A percentile compares a stretch with the other conserved stretches of the same genome.
Conservation (phyloP, 2,888 invertebrate species). For the Plagodis dolabraria region DNA sequence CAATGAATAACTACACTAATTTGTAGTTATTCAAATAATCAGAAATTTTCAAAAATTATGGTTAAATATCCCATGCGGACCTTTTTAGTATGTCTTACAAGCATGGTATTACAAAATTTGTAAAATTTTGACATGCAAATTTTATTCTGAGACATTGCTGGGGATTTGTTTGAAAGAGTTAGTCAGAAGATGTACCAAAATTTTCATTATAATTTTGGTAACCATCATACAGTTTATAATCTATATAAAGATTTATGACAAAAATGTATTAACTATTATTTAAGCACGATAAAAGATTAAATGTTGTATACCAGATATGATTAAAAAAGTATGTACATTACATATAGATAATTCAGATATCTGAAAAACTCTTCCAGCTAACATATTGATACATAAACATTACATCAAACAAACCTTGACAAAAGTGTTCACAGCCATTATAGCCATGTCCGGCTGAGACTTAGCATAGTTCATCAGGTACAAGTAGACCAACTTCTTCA, state of each 20-base stretch:
- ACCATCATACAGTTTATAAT: no score
- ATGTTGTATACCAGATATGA: no score
- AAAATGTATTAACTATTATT: no score
- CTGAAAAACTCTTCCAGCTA: slow-evolving; percentile 29
- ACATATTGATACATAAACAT: background rate
- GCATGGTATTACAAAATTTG: background rate
- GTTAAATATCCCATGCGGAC: slow-evolving; percentile 4
- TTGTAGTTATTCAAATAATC: slow-evolving; percentile 14
- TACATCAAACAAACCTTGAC: slow-evolving; percentile 91
- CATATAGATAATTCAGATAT: no score
- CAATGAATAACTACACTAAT: slow-evolving; percentile 63
- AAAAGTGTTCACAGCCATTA: slow-evolving; percentile 99
- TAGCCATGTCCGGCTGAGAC: slow-evolving; percentile 99
- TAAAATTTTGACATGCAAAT: slow-evolving; percentile 21
- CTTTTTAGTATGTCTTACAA: background rate
- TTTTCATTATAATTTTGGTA: background rate
- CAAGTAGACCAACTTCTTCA: slow-evolving; percentile 99
- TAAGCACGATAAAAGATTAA: no score
- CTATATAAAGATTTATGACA: no score
- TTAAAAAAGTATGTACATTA: no score
- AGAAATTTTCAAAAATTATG: slow-evolving; percentile 1
- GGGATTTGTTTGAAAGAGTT: slow-evolving; percentile 12
- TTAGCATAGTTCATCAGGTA: slow-evolving; percentile 99
- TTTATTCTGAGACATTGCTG: background rate
- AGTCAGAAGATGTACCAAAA: background rate